Evolutionary conservation across 1,140 invertebrate species (phyloP).

Genomic region (Coelopa frigida): DNA sequence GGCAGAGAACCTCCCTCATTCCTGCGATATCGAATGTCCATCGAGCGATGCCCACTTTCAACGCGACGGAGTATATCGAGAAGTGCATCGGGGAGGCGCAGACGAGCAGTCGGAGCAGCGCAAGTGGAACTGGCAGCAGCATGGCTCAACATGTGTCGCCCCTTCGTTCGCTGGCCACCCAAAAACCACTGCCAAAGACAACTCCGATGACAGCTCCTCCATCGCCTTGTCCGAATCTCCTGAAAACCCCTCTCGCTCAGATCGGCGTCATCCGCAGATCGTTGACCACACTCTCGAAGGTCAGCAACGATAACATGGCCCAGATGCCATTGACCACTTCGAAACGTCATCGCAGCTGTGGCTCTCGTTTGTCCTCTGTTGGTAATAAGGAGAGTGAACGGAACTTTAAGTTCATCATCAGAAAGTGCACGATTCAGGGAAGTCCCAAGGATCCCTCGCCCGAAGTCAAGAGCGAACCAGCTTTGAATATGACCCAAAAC

Average conservation of each 20-base stretch:
- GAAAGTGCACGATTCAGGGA: slow-evolving; percentile 20
- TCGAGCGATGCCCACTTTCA: slow-evolving; percentile 39
- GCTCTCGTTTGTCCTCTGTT: slow-evolving; percentile 21
- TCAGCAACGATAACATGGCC: not conserved
- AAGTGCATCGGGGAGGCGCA: slow-evolving; percentile 32
- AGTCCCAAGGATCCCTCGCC: not conserved
- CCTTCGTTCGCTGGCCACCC: too few species aligned
- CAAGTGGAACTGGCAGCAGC: slow-evolving; percentile 5
- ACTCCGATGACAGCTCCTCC: slow-evolving; percentile 8
- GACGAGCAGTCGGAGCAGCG: slow-evolving; percentile 33
- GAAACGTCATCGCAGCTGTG: slow-evolving; percentile 37
- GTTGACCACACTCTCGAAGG: not conserved
- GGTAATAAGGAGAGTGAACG: slow-evolving; percentile 16
- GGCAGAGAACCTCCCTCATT: slow-evolving; percentile 28
- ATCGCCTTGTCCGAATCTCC: slow-evolving; percentile 19
- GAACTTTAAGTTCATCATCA: slow-evolving; percentile 37
- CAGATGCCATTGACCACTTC: slow-evolving; percentile 3
- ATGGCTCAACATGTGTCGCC: too few species aligned
- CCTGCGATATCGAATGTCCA: slow-evolving; percentile 31
- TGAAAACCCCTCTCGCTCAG: slow-evolving; percentile 11
- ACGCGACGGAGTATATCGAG: slow-evolving; percentile 40
- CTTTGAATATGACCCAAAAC: too few species aligned
- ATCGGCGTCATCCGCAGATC: slow-evolving; percentile 1
- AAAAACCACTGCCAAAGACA: too few species aligned
- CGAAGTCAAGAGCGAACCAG: slow-evolving; percentile 3